phyloP scores from a whole-genome alignment of 2,113 vertebrate genomes.

The Poeciliopsis turrubarensis region DNA sequence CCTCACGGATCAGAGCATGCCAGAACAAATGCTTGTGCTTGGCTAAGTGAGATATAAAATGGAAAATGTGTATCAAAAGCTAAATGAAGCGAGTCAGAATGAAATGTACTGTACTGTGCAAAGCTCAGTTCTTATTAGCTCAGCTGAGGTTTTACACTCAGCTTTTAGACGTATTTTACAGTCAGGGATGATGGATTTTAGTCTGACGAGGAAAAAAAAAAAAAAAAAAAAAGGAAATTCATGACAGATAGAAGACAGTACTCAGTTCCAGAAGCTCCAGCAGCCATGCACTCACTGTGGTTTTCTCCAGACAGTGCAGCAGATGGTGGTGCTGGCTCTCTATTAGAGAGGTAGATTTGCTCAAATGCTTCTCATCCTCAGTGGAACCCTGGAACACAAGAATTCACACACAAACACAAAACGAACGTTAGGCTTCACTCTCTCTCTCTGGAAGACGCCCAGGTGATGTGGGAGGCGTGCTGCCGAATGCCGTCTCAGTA shows the following conservation, averaged over 20 bases:
- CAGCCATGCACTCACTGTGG: conserved; percentile 88
- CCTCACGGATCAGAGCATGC: too few species aligned
- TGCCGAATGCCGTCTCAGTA: conserved; percentile 59
- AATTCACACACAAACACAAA: conserved; percentile 42
- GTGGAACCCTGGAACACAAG: conserved; percentile 83
- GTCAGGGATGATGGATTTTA: background rate
- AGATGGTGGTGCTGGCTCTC: conserved; percentile 99
- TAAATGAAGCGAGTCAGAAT: too few species aligned
- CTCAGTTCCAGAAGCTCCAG: background rate
- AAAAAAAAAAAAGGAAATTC: background rate
- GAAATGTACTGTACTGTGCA: too few species aligned
- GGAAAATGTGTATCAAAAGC: too few species aligned
- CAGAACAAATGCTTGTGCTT: too few species aligned
- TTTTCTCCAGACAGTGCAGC: conserved; percentile 98
- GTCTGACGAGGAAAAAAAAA: background rate
- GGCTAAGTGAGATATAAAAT: too few species aligned
- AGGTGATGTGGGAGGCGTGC: conserved; percentile 52
- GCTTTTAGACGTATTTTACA: background rate
- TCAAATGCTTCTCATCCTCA: conserved; percentile 87
- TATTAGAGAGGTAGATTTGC: conserved; percentile 89
- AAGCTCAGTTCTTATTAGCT: too few species aligned
- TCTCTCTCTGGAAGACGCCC: conserved; percentile 9
- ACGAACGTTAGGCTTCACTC: background rate
- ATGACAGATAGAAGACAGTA: background rate
- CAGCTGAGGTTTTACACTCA: too few species aligned